These are phyloP conservation scores for Pseudopipra pipra DNA, from an alignment of 2,113 vertebrate species.

Conservation along the genomic window DNA sequence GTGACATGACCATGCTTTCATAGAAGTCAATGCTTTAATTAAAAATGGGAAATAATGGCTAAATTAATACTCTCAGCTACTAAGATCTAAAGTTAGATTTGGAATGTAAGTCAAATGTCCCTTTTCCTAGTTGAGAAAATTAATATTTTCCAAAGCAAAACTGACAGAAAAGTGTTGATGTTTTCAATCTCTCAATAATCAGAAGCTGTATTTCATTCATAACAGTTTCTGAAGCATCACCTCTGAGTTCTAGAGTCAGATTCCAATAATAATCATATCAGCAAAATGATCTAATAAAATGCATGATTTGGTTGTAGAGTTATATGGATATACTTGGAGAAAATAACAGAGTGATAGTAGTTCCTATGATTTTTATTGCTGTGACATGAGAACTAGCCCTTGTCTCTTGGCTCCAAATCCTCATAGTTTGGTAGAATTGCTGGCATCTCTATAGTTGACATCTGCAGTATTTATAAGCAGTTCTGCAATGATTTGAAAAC, in stretches of 20 bases:
- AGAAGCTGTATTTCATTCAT: neutral
- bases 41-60: neutral
- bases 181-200: neutral
- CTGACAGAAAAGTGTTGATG: neutral
- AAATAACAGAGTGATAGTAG: neutral
- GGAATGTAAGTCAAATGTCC: neutral
- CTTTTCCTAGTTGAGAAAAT: neutral
- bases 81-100: neutral
- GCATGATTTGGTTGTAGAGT: neutral
- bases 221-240: neutral
- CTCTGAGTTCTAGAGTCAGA: neutral
- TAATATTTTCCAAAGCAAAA: neutral
- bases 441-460: neutral
- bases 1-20: neutral
- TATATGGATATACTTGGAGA: neutral
- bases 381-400: neutral
- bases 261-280: neutral
- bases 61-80: neutral
- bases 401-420: neutral
- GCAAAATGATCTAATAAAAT: neutral
- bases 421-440: neutral
- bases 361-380: neutral
- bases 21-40: neutral
- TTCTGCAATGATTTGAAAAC: neutral
- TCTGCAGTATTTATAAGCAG: neutral